Evolutionary conservation across 1,140 invertebrate genomes (phyloP), one percentile per base, ranked within the genome.

Genomic region (Antheraea pernyi): DNA sequence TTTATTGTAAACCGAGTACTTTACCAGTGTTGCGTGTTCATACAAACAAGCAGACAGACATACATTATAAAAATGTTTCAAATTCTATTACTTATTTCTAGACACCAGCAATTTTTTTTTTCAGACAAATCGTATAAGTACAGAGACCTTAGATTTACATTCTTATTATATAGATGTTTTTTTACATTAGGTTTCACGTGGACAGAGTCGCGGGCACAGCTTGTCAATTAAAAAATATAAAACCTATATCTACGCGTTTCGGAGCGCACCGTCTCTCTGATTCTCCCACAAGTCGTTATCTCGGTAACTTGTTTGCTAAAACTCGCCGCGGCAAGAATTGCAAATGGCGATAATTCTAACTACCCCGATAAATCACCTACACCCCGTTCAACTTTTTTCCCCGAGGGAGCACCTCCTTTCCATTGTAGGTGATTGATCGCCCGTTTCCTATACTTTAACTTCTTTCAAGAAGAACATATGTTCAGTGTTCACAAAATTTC

Each of bases 301-400:
- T 71, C 77, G 66, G 60, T 72, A 79, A 82, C 74, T 88, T 89
- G 86, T 87, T 89, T 83, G 85, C 83, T 81, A 79, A 60, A 86
- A 70, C 73, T 79, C 75, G 76, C 75, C 82, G 79, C 81, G 81
- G 79, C 84, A 88, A 86, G 88, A 91, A 91, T 91, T 91, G 89
- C 89, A 90, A 91, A 91, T 91, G 83, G 89, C 82, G 83, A 91
- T 91, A 91, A 91, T 91, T 91, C 87, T 76, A 89, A 91, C 87
- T 91, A 88, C 86, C 73, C 80, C 86, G 71, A 91, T 91, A 91
- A 91, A 91, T 91, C 89, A 89, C 82, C 81, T 73, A 79, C 78
- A 82, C 75, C 81, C 73, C 85, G 85, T 84, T 87, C 79, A 84
- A 89, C 69, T 88, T 91, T 90, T 91, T 91, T 88, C 82, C 89